Evolutionary conservation across 2,888 invertebrate genomes (phyloP).

Genomic region (Amiota minor): DNA sequence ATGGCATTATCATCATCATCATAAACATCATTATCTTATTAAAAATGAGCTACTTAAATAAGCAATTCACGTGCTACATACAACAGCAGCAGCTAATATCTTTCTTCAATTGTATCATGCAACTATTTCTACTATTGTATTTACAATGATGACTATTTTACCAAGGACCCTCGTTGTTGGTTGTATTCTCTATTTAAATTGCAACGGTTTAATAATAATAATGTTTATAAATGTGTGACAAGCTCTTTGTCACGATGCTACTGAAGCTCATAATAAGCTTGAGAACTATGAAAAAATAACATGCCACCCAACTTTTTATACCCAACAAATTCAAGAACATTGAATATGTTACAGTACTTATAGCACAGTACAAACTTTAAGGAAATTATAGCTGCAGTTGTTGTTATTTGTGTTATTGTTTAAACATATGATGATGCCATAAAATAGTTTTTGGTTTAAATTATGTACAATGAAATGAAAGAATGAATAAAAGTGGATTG

Average conservation of each 20-base stretch:
- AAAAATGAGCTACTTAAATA: constrained; percentile 45
- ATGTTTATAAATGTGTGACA: background rate
- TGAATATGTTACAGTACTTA: background rate
- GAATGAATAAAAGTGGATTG: too few species aligned
- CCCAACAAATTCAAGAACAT: background rate
- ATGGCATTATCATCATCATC: too few species aligned
- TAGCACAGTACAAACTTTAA: background rate
- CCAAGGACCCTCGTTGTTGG: background rate
- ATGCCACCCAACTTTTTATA: background rate
- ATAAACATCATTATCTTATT: background rate
- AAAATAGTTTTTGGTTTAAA: too few species aligned
- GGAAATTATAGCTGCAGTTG: too few species aligned
- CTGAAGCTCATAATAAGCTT: background rate
- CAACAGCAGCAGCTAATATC: background rate
- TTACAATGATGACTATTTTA: background rate
- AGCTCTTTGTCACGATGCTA: too few species aligned
- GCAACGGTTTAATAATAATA: constrained; percentile 4
- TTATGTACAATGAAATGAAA: too few species aligned
- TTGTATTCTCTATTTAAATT: background rate
- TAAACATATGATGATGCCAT: too few species aligned
- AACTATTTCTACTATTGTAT: background rate
- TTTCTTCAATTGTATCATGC: background rate
- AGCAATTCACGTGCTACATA: constrained; percentile 57
- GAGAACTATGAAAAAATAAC: background rate
- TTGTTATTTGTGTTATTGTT: too few species aligned